Conservation (phyloP, 2,888 invertebrate genomes). For the Leucophenga maculata region DNA sequence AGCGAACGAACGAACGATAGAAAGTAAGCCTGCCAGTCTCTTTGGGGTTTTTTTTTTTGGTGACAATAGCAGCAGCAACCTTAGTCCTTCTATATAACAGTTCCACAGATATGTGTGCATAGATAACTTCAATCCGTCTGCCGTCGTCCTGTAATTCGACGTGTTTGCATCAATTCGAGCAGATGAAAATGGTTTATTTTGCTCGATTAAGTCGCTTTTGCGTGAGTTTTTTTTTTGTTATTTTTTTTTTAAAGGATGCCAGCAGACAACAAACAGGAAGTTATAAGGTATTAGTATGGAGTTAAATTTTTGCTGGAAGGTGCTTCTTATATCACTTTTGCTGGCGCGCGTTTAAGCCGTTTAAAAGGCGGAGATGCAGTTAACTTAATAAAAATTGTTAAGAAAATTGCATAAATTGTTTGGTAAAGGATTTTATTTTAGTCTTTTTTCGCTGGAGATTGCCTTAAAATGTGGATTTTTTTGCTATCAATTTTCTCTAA, state of each 20-base stretch:
- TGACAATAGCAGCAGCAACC: too few species aligned
- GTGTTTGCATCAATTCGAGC: slow-evolving; percentile 66
- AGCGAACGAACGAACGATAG: neutral
- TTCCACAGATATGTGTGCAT: neutral
- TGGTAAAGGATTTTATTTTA: too few species aligned
- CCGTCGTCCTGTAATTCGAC: slow-evolving; percentile 58
- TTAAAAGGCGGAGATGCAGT: too few species aligned
- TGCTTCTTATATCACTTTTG: slow-evolving; percentile 14
- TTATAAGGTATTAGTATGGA: slow-evolving; percentile 4
- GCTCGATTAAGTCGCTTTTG: slow-evolving; percentile 68
- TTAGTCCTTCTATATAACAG: neutral
- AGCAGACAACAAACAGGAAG: slow-evolving; percentile 9
- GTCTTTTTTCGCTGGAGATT: too few species aligned
- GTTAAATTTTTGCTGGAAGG: too few species aligned
- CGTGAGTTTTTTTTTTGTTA: neutral
- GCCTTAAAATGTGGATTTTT: too few species aligned
- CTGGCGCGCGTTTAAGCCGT: slow-evolving; percentile 10
- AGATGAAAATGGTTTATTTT: slow-evolving; percentile 69
- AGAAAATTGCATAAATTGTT: too few species aligned
- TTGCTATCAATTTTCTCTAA: too few species aligned
- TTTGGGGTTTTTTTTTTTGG: neutral
- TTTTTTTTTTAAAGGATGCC: neutral
- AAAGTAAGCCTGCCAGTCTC: neutral
- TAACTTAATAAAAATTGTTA: too few species aligned
- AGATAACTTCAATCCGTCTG: neutral